Conservation (phyloP, 1,140 invertebrate genomes). For the Drosophila ercepeae region DNA sequence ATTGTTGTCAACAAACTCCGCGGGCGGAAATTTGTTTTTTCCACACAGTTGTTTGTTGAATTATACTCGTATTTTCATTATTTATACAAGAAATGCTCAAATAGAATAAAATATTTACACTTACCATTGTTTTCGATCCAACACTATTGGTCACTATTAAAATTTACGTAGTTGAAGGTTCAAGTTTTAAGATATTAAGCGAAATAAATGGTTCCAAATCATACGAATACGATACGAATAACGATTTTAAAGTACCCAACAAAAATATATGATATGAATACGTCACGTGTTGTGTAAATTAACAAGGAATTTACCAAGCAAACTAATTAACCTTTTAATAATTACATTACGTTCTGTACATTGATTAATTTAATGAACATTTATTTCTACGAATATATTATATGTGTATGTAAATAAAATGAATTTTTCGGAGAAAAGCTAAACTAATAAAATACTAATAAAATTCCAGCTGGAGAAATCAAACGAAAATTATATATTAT, state of each 20-base stretch:
- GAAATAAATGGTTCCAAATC: constrained; percentile 50
- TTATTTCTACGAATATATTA: constrained; percentile 20
- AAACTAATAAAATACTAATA: constrained; percentile 42
- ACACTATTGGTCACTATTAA: constrained; percentile 31
- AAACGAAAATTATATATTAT: constrained; percentile 55
- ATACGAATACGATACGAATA: constrained; percentile 25
- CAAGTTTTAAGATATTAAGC: constrained; percentile 26
- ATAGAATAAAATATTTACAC: constrained; percentile 5
- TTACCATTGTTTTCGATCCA: background rate
- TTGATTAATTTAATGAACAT: constrained; percentile 34
- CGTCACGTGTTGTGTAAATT: constrained; percentile 40
- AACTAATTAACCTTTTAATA: constrained; percentile 31
- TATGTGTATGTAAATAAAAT: constrained; percentile 69
- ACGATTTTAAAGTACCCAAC: constrained; percentile 60
- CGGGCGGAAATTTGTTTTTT: constrained; percentile 55
- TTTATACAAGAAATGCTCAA: constrained; percentile 43
- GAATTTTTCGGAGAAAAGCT: constrained; percentile 47
- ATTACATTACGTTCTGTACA: constrained; percentile 53
- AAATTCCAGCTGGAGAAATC: constrained; percentile 37
- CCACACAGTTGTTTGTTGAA: background rate
- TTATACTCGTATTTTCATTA: background rate
- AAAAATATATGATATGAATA: background rate
- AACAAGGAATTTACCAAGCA: constrained; percentile 47
- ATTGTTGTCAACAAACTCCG: constrained; percentile 41
- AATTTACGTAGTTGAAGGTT: constrained; percentile 19